These are phyloP conservation scores for Eupleurogrammus muticus DNA, from an alignment of 2,797 vertebrate species.

Conservation along the genomic window DNA sequence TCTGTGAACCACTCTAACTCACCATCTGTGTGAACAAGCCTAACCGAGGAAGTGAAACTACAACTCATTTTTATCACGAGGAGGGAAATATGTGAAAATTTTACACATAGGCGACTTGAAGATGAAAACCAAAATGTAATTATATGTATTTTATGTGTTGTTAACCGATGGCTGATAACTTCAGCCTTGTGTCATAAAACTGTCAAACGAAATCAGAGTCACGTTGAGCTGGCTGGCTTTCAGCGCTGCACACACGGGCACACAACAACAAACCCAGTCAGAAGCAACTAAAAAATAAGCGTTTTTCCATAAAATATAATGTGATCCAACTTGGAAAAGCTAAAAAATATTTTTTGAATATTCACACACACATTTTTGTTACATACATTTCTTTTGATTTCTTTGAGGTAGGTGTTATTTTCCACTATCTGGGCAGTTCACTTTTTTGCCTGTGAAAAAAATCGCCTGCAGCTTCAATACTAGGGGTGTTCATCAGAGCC, in stretches of 20 bases:
- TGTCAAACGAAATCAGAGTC: conserved; percentile 86
- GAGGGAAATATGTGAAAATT: conserved; percentile 86
- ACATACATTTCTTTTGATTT: conserved; percentile 33
- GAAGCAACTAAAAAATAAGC: conserved; percentile 28
- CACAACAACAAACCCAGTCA: conserved; percentile 59
- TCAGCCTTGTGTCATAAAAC: conserved; percentile 82
- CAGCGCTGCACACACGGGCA: conserved; percentile 41
- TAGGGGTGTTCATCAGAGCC: conserved; percentile 68
- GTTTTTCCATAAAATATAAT: conserved; percentile 11
- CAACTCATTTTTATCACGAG: conserved; percentile 85
- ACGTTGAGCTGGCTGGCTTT: conserved; percentile 77
- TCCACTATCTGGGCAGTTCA: conserved; percentile 29
- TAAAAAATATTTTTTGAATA: background rate
- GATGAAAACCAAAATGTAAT: conserved; percentile 87
- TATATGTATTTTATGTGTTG: conserved; percentile 88
- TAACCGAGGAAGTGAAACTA: conserved; percentile 70
- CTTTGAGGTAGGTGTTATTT: conserved; percentile 3
- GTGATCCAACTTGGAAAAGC: conserved; percentile 21
- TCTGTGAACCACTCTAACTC: conserved; percentile 44
- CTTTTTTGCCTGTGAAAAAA: conserved; percentile 55
- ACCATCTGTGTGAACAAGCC: conserved; percentile 67
- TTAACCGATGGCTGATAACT: conserved; percentile 86
- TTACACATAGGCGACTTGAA: conserved; percentile 84
- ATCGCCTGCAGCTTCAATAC: conserved; percentile 65
- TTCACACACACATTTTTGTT: background rate